Conservation (phyloP, 2,888 invertebrate genomes). For the Tanaodytes sp. region DNA sequence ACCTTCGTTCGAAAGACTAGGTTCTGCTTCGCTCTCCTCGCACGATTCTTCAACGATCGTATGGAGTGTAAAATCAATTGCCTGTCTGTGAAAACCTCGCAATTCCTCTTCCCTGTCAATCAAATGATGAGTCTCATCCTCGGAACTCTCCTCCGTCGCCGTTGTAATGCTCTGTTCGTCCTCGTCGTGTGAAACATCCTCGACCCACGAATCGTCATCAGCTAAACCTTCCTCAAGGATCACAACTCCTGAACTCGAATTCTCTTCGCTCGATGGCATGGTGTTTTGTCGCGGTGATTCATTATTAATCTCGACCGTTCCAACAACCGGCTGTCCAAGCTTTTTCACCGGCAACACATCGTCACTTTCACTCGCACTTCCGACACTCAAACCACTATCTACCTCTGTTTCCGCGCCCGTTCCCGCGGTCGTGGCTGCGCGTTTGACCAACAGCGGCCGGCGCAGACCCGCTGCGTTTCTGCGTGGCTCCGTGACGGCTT, state of each 20-base stretch:
- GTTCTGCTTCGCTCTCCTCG: constrained; percentile 91
- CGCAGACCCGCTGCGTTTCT: constrained; percentile 61
- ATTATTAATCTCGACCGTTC: constrained; percentile 5
- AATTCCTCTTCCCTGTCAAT: constrained; percentile 85
- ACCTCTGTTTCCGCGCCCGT: constrained; percentile 59
- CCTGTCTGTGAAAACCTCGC: constrained; percentile 85
- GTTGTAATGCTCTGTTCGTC: constrained; percentile 79
- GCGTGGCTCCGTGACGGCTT: constrained; percentile 64
- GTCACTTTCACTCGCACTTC: constrained; percentile 70
- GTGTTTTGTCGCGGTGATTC: constrained; percentile 32
- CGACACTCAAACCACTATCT: constrained; percentile 69
- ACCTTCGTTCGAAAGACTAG: constrained; percentile 67
- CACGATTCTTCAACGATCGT: constrained; percentile 96
- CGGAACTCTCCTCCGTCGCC: constrained; percentile 80
- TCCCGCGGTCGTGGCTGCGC: constrained; percentile 51
- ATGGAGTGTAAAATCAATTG: constrained; percentile 91
- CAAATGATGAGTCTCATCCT: constrained; percentile 76
- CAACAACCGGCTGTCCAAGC: constrained; percentile 49
- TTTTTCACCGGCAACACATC: constrained; percentile 67
- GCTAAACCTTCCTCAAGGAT: constrained; percentile 89
- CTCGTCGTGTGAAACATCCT: constrained; percentile 87
- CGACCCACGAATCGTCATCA: constrained; percentile 94
- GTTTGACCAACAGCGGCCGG: constrained; percentile 67
- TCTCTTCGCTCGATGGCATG: constrained; percentile 74
- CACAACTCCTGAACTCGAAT: constrained; percentile 80